Evolutionary conservation across 2,113 vertebrate species (phyloP).

Genomic region (Lasiurus cinereus): DNA sequence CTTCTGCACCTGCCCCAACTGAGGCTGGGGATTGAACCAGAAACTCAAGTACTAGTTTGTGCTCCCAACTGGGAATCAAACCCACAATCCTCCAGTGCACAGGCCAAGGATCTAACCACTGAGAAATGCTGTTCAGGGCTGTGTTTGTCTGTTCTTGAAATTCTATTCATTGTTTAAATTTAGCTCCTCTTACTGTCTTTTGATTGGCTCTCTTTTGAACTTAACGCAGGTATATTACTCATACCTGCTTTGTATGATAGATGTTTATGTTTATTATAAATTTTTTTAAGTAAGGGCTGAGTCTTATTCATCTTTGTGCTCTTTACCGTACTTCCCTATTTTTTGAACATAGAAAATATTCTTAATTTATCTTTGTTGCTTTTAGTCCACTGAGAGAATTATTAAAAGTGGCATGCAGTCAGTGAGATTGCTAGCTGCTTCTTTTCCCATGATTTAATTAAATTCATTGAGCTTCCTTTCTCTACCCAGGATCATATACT

Average conservation of each 20-base stretch:
- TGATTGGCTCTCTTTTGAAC: not conserved
- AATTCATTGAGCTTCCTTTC: not conserved
- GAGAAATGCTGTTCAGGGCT: no score
- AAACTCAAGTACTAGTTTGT: no score
- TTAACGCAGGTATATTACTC: not conserved
- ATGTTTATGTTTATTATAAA: constrained; percentile 8
- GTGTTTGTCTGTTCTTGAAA: not conserved
- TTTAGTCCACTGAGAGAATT: not conserved
- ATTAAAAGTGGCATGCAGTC: not conserved
- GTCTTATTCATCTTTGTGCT: not conserved
- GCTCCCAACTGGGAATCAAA: no score
- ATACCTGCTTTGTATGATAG: not conserved
- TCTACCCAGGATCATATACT: rapidly evolving
- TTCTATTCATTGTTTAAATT: constrained; percentile 8
- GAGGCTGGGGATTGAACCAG: no score
- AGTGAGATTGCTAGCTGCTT: not conserved
- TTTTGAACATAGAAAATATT: not conserved
- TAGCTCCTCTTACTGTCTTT: not conserved
- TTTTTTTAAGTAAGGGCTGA: not conserved
- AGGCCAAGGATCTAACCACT: no score
- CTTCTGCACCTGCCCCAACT: no score
- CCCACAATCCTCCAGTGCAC: no score
- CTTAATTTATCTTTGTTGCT: not conserved
- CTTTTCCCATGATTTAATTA: not conserved
- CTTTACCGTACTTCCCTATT: not conserved